Evolutionary conservation across 2,797 vertebrate genomes (phyloP).

Genomic region (Nannoperca obscura): DNA sequence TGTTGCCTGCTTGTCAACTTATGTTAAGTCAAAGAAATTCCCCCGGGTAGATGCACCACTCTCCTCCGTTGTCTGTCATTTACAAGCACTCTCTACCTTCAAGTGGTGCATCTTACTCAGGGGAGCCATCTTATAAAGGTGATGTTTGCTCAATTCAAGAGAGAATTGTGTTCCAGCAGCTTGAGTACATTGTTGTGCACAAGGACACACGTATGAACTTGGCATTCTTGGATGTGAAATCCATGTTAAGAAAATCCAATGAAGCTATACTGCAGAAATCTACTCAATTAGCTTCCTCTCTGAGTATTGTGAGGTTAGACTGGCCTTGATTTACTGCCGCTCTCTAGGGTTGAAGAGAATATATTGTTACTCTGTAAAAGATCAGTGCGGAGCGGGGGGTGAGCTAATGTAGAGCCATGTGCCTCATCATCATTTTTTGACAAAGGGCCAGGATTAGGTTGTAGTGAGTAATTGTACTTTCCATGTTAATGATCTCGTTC

Average conservation of each 20-base stretch:
- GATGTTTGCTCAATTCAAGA: constrained; percentile 8
- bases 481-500: constrained; percentile 67
- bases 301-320: constrained; percentile 21
- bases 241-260: constrained; percentile 11
- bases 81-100: neutral
- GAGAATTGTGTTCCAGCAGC: neutral
- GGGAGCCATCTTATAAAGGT: constrained; percentile 19
- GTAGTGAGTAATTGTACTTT: constrained; percentile 50
- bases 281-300: constrained; percentile 38
- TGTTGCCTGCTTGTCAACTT: constrained; percentile 28
- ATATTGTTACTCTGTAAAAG: constrained; percentile 41
- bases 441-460: constrained; percentile 57
- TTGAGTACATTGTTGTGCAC: neutral
- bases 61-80: constrained; percentile 24
- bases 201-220: constrained; percentile 7
- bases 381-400: constrained; percentile 22
- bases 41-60: neutral
- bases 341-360: constrained; percentile 44
- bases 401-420: constrained; percentile 30
- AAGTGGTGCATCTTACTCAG: neutral
- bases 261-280: constrained; percentile 29
- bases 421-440: constrained; percentile 67
- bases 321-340: constrained; percentile 37
- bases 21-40: constrained; percentile 23
- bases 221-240: constrained; percentile 16